Evolutionary conservation across 2,113 vertebrate species (phyloP).

Genomic region (Poeciliopsis prolifica): DNA sequence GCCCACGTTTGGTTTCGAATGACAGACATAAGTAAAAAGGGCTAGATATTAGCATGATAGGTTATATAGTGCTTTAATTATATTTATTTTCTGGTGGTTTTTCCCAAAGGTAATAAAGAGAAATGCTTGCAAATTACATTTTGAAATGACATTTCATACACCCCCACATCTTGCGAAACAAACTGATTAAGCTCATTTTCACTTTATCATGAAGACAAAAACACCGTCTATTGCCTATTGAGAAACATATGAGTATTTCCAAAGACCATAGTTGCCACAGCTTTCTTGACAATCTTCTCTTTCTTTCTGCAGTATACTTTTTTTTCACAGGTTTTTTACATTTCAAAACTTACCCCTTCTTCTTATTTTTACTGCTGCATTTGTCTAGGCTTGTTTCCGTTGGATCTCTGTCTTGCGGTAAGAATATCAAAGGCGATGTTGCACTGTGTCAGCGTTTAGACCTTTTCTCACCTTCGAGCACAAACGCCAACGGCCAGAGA

Average conservation of each 20-base stretch:
- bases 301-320: neutral
- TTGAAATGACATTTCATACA: conserved; percentile 3
- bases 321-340: conserved; percentile 13
- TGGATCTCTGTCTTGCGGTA: conserved; percentile 45
- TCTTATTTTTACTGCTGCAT: conserved; percentile 15
- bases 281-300: conserved; percentile 30
- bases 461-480: conserved; percentile 70
- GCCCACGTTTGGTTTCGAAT: conserved; percentile 10
- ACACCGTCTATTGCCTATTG: neutral
- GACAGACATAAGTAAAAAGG: neutral
- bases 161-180: conserved; percentile 6
- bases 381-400: conserved; percentile 22
- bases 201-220: conserved; percentile 1
- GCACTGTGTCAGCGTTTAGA: conserved; percentile 69
- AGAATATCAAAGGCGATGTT: conserved; percentile 56
- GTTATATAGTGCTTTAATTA: neutral
- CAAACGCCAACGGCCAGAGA: conserved; percentile 55
- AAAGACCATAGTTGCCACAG: neutral
- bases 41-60: neutral
- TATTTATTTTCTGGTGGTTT: neutral
- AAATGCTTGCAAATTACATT: neutral
- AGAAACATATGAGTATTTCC: conserved; percentile 15
- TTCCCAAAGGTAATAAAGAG: neutral
- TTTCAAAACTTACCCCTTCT: conserved; percentile 10
- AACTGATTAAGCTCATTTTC: neutral